Evolutionary conservation across 2,113 vertebrate species (phyloP).

Genomic region (Plecturocebus donacophilus): DNA sequence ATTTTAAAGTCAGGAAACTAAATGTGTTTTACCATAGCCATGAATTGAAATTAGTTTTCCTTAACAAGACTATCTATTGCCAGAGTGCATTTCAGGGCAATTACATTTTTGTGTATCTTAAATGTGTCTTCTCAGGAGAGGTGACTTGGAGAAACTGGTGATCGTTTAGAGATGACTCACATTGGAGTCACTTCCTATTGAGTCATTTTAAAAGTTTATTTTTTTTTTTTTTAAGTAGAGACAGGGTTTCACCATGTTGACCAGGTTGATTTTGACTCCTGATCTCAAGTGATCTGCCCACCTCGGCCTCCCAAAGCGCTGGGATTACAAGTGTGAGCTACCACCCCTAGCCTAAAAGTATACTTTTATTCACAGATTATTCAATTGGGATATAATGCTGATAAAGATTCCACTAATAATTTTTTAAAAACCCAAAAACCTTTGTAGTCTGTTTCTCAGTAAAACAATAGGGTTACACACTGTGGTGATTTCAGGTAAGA

Average conservation of each 20-base stretch:
- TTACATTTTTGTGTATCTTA: neutral
- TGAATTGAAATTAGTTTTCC: neutral
- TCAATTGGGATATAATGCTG: neutral
- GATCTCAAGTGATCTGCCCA: too few relatives aligned
- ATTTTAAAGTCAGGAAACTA: neutral
- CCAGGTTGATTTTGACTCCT: too few relatives aligned
- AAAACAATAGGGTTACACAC: neutral
- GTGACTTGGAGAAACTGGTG: neutral
- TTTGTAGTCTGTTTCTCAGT: neutral
- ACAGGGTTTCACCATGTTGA: too few relatives aligned
- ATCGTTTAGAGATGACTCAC: neutral
- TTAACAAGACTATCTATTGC: neutral
- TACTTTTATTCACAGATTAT: constrained; percentile 9
- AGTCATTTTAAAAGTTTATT: neutral
- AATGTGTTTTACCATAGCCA: neutral
- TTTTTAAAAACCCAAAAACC: neutral
- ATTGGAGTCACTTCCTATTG: neutral
- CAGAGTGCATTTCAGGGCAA: neutral
- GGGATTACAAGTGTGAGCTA: too few relatives aligned
- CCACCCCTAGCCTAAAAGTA: neutral
- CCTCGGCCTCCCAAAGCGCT: too few relatives aligned
- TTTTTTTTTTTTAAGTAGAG: neutral
- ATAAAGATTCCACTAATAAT: neutral
- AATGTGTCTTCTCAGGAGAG: neutral
- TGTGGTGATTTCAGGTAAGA: neutral